Base-by-base conservation (phyloP, 2,888 invertebrate genomes). In the Spodoptera exigua region DNA sequence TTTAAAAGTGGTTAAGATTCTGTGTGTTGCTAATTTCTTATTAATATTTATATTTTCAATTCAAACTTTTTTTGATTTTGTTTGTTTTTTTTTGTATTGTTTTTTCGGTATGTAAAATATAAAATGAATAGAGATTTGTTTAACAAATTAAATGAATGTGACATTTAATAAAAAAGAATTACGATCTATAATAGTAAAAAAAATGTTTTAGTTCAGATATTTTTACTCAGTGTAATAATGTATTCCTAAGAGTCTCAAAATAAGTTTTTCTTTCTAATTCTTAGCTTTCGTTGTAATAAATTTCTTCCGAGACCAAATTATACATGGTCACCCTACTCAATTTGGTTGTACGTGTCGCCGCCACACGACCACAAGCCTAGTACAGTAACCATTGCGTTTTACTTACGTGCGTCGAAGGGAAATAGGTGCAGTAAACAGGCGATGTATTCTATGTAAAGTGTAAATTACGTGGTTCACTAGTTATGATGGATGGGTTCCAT, bases 371-470 rank as follows among this genome's bases (percentile, higher is more conserved):
- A 7, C 53, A 46, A 62, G 63, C 17, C 36, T 44, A 12, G 52
- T 60, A 66, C 49, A 56, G 55, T 70, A 61, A 54, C 54, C 53
- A 73, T 67, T 65, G 60, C 75, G 70, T 68, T 73, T 70, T 70
- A 46, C 47, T 57, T 47, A 65, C 59, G 39, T 44, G 41, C 3
- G 32, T 14, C 16, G 18, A 9, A 36, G 37, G 52, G 51, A 46
- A 60, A 58, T 51, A 43, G 27, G 39, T 48, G 44, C 32, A 56
- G 41, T 55, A 16, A 39, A 45, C 48, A 36, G 52, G 52, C 45
- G 68, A 43, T 63, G 47, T 52, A 48, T 32, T 32, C n/a, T 9
- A 27, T 27, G 27, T 7, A 7, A 9, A 4, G 4, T 27, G 27
- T 27, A 7, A 11, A 41, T 67, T 34, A 16, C 37, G 36, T 48